These are phyloP conservation scores for rabbit (Oryctolagus cuniculus) DNA, from an alignment of 2,113 vertebrate species.

Conservation along the genomic window DNA sequence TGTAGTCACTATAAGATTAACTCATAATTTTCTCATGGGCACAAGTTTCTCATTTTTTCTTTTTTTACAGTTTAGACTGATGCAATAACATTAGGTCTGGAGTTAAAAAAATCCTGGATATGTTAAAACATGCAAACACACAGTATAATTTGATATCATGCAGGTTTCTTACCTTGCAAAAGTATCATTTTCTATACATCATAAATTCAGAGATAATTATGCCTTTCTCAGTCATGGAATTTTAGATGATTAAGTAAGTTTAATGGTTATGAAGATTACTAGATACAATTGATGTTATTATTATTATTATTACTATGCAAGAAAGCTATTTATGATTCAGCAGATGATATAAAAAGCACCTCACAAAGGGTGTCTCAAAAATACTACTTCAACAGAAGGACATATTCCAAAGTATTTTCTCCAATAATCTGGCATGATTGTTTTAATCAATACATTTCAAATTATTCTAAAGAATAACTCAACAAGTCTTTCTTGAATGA, in stretches of 20 bases:
- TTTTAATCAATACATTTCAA: neutral
- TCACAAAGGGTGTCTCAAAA: neutral
- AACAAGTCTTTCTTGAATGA: neutral
- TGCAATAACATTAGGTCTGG: neutral
- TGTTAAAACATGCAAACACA: no score
- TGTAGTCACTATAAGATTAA: neutral
- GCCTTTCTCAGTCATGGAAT: neutral
- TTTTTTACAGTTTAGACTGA: neutral
- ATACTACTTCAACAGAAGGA: neutral
- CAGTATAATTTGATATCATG: neutral
- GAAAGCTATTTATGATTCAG: neutral
- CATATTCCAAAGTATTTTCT: neutral
- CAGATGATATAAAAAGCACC: neutral
- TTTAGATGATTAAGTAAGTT: neutral
- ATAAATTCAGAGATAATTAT: neutral
- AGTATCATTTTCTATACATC: slow-evolving; percentile 3
- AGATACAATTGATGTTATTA: neutral
- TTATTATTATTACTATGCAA: neutral
- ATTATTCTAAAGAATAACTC: slow-evolving; percentile 15
- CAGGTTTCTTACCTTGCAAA: neutral
- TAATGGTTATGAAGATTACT: neutral
- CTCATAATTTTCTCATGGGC: neutral
- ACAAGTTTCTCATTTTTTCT: neutral
- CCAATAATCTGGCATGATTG: neutral
- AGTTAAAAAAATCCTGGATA: neutral